Conservation (phyloP, 1,140 invertebrate genomes). For the Microplitis demolitor region DNA sequence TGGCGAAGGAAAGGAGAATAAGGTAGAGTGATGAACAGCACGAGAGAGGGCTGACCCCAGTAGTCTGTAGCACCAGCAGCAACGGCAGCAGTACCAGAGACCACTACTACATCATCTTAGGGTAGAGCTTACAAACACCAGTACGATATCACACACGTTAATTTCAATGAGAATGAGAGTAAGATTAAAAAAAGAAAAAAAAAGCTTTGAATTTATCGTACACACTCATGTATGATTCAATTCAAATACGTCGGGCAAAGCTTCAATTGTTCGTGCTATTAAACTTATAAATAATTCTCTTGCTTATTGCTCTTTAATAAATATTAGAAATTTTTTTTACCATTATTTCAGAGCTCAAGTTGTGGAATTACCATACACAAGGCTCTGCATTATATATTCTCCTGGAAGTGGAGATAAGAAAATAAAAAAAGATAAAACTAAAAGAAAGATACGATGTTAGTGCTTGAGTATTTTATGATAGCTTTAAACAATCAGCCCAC, state of each 20-base stretch:
- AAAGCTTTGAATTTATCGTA: slow-evolving; percentile 6
- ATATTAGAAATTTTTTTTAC: neutral
- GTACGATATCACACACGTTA: neutral
- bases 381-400: slow-evolving; percentile 19
- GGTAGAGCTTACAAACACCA: neutral
- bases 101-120: neutral
- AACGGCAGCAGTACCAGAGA: neutral
- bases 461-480: neutral
- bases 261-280: neutral
- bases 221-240: slow-evolving; percentile 8
- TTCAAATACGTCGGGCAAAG: slow-evolving; percentile 3
- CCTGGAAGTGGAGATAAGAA: slow-evolving; percentile 15
- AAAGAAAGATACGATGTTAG: neutral
- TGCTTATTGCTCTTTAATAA: too few relatives aligned
- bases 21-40: slow-evolving; percentile 15
- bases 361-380: slow-evolving; percentile 20
- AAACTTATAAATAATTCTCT: too few relatives aligned
- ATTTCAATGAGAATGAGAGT: neutral
- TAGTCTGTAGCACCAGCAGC: neutral
- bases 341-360: neutral
- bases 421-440: neutral
- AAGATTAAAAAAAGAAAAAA: neutral
- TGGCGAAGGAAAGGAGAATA: slow-evolving; percentile 8
- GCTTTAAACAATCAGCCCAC: slow-evolving; percentile 11
- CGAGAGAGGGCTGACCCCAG: slow-evolving; percentile 10